A percentile compares a stretch with the other conserved stretches of the same genome.
Evolutionary conservation across 2,797 vertebrate species (phyloP).

Genomic region (Lepus oiostolus): DNA sequence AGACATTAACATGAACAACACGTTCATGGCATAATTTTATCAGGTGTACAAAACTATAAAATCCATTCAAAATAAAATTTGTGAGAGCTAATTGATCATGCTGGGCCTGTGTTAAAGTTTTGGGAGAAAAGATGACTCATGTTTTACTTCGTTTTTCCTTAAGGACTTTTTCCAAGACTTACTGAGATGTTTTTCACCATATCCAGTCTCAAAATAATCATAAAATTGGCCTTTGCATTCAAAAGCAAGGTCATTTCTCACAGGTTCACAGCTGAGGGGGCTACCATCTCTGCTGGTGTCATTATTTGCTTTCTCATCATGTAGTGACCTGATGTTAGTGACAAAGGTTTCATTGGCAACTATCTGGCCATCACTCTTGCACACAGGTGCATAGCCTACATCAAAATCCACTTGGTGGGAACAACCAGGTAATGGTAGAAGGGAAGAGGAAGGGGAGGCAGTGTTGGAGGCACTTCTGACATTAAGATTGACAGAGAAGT

Average conservation of each 20-base stretch:
- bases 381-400: constrained; percentile 85
- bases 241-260: constrained; percentile 84
- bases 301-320: constrained; percentile 81
- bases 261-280: constrained; percentile 85
- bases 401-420: no score
- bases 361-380: constrained; percentile 88
- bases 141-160: constrained; percentile 92
- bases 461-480: no score
- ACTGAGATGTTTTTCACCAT: constrained; percentile 86
- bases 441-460: no score
- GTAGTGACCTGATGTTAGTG: constrained; percentile 85
- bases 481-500: no score
- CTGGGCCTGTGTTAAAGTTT: constrained; percentile 83
- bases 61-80: constrained; percentile 87
- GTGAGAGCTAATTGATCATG: constrained; percentile 82
- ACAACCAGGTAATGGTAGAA: no score
- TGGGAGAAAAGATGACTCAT: constrained; percentile 84
- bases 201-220: constrained; percentile 90
- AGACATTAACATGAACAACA: no score
- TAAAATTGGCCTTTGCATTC: constrained; percentile 90
- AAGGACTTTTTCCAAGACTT: constrained; percentile 92
- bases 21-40: constrained; percentile 85
- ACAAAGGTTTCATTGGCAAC: no score
- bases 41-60: constrained; percentile 90
- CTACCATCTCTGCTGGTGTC: constrained; percentile 84